Percentiles rank a stretch among this genome's conserved stretches.
Conservation (phyloP, 2,113 vertebrate genomes). For the Chionodraco myersi region DNA sequence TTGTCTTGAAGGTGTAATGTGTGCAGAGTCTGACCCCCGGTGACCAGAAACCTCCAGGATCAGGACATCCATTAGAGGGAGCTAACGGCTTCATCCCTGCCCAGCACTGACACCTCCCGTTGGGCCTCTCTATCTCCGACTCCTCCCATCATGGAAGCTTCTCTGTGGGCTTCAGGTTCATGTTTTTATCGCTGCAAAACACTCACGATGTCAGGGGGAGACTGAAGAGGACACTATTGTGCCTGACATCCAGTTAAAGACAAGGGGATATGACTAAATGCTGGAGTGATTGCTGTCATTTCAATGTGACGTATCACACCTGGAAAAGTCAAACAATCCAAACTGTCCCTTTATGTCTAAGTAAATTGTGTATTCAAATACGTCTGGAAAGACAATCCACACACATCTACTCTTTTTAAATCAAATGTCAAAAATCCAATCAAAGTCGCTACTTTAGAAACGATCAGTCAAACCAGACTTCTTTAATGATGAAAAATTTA, state of each 20-base stretch:
- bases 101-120: slow-evolving; percentile 35
- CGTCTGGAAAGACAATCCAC: too few relatives aligned
- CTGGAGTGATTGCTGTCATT: slow-evolving; percentile 19
- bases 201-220: slow-evolving; percentile 9
- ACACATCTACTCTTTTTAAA: too few relatives aligned
- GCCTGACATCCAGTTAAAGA: slow-evolving; percentile 29
- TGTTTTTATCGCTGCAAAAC: slow-evolving; percentile 34
- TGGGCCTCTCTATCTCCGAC: slow-evolving; percentile 40
- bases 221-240: not conserved
- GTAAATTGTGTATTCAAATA: too few relatives aligned
- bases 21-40: slow-evolving; percentile 38
- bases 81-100: slow-evolving; percentile 51
- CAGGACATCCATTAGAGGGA: slow-evolving; percentile 57
- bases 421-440: too few relatives aligned
- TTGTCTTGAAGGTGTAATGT: slow-evolving; percentile 41
- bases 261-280: not conserved
- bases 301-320: not conserved
- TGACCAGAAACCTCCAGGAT: slow-evolving; percentile 45
- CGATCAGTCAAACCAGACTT: too few relatives aligned
- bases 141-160: not conserved
- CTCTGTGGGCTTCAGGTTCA: slow-evolving; percentile 22
- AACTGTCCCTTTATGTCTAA: not conserved
- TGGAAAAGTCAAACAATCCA: too few relatives aligned
- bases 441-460: too few relatives aligned
- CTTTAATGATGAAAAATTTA: too few relatives aligned